phyloP scores from a whole-genome alignment of 1,140 invertebrate species.

The Littorina saxatilis region DNA sequence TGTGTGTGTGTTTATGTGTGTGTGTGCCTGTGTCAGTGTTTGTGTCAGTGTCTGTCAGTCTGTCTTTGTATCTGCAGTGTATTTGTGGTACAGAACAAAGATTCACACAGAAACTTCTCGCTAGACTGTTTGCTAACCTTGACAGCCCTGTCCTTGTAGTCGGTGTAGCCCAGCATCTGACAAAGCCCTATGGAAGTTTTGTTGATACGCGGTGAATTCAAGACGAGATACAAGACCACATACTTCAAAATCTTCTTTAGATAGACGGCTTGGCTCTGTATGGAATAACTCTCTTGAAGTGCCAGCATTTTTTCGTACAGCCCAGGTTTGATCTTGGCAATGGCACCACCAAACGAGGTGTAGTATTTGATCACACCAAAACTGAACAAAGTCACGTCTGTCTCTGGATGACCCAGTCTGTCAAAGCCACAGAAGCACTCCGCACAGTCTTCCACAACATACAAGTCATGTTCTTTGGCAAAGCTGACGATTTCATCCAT shows the following conservation, averaged over 20 bases:
- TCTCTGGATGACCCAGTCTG: conserved; percentile 67
- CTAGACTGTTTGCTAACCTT: no score
- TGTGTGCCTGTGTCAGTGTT: no score
- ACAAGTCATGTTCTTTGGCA: conserved; percentile 63
- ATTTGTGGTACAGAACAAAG: no score
- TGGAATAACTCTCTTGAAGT: conserved; percentile 56
- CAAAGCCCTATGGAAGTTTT: conserved; percentile 58
- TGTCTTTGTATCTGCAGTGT: no score
- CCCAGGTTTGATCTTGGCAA: conserved; percentile 70
- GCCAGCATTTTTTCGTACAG: conserved; percentile 67
- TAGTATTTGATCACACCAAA: conserved; percentile 75
- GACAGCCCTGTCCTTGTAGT: conserved; percentile 63
- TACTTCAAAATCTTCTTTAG: conserved; percentile 72
- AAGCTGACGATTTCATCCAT: conserved; percentile 68
- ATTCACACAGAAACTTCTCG: no score
- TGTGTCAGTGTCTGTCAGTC: no score
- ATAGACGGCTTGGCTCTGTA: conserved; percentile 65
- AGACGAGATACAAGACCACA: conserved; percentile 59
- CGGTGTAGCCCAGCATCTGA: conserved; percentile 58
- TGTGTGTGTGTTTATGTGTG: no score
- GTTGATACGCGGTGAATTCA: conserved; percentile 64
- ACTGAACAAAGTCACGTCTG: conserved; percentile 73
- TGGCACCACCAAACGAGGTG: conserved; percentile 73
- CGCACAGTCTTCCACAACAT: conserved; percentile 75
- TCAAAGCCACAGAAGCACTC: conserved; percentile 74